phyloP scores from a whole-genome alignment of 2,113 vertebrate species.

The Todiramphus saurophagus region DNA sequence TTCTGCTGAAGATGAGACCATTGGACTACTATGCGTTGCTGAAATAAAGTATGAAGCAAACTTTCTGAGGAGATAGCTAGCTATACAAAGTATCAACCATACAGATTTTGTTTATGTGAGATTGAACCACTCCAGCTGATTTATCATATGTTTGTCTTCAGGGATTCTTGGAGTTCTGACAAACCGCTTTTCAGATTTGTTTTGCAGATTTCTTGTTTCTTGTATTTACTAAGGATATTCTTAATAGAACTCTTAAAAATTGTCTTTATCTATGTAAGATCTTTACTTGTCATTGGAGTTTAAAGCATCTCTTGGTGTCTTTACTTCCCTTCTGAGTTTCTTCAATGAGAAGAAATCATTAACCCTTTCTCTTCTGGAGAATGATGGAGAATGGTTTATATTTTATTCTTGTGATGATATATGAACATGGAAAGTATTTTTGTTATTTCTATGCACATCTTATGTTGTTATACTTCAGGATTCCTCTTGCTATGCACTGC shows the following conservation, averaged over 20 bases:
- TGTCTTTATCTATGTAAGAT: not conserved
- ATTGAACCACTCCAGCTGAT: not conserved
- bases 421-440: not conserved
- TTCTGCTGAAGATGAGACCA: not conserved
- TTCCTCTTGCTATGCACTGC: not conserved
- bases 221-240: not conserved
- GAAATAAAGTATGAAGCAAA: not conserved
- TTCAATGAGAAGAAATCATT: not conserved
- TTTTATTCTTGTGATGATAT: not conserved
- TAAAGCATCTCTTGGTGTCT: not conserved
- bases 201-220: not conserved
- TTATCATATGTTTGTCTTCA: constrained; percentile 2
- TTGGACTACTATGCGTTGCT: not conserved
- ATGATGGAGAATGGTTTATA: not conserved
- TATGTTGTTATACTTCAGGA: not conserved
- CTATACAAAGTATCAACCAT: not conserved
- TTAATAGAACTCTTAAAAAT: not conserved
- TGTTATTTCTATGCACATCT: not conserved
- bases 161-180: not conserved
- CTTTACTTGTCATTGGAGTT: not conserved
- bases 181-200: not conserved
- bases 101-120: not conserved
- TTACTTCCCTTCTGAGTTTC: not conserved
- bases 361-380: not conserved
- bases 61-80: not conserved